Percentiles rank a stretch among this genome's conserved stretches.
Conservation (phyloP, 2,797 vertebrate species). For the Corythornis leucogaster region DNA sequence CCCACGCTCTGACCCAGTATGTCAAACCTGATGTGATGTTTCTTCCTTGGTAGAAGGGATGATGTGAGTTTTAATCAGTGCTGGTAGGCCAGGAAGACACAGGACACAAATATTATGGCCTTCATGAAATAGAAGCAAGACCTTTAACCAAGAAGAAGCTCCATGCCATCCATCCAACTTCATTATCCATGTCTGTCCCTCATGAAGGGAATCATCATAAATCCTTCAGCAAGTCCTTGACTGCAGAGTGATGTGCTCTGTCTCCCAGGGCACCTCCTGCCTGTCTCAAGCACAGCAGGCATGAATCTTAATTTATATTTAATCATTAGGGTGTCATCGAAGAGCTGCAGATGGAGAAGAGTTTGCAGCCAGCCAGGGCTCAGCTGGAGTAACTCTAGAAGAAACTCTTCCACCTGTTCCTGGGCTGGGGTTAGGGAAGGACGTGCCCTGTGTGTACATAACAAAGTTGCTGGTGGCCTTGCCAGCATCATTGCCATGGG, state of each 20-base stretch:
- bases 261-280: background rate
- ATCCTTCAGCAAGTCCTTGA: conserved; percentile 11
- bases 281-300: background rate
- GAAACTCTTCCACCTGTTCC: conserved; percentile 52
- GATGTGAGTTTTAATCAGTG: accelerated
- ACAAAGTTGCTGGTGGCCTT: accelerated
- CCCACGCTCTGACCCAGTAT: accelerated
- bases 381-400: conserved; percentile 58
- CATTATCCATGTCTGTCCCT: background rate
- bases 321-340: background rate
- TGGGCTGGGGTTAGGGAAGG: conserved; percentile 25
- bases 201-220: background rate
- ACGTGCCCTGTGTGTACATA: background rate
- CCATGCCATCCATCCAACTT: background rate
- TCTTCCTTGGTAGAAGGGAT: background rate
- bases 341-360: background rate
- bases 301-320: background rate
- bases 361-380: conserved; percentile 24
- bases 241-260: background rate
- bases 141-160: background rate
- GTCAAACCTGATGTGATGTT: background rate
- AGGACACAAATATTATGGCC: background rate
- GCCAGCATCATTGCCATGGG: accelerated
- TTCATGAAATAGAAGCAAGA: background rate
- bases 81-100: background rate